Evolutionary conservation across 2,888 invertebrate genomes (phyloP).

Genomic region (Pristionchus mayeri): DNA sequence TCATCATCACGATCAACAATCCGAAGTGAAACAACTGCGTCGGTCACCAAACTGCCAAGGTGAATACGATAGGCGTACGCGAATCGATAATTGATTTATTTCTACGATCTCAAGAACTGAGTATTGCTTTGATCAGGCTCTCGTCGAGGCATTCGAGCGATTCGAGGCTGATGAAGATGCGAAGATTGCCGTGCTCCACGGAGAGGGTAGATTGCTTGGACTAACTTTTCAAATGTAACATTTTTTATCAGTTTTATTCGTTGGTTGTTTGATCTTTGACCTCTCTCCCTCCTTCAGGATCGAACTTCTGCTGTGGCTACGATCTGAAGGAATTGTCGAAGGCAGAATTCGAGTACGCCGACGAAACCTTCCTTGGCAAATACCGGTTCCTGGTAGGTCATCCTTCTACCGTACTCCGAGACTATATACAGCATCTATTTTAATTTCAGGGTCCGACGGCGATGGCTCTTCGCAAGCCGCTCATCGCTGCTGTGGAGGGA

Average conservation of each 20-base stretch:
- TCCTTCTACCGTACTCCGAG: not conserved
- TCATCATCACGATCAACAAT: conserved; percentile 87
- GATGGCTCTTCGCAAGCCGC: conserved; percentile 86
- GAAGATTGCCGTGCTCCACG: conserved; percentile 87
- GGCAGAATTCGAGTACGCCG: conserved; percentile 51
- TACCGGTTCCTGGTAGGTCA: conserved; percentile 59
- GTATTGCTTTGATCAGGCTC: conserved; percentile 76
- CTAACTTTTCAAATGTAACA: too few relatives aligned
- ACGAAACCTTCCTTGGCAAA: conserved; percentile 56
- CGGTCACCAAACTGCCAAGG: conserved; percentile 79
- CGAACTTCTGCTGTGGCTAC: conserved; percentile 92
- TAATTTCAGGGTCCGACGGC: conserved; percentile 80
- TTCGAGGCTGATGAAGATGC: conserved; percentile 87
- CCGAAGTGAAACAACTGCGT: conserved; percentile 89
- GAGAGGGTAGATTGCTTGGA: conserved; percentile 78
- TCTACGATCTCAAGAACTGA: too few relatives aligned
- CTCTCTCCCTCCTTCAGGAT: conserved; percentile 82
- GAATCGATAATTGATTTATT: not conserved
- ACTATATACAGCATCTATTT: too few relatives aligned
- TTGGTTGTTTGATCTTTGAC: not conserved
- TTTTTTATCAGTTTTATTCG: too few relatives aligned
- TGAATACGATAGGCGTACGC: not conserved
- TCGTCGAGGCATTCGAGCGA: conserved; percentile 83
- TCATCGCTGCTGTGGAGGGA: conserved; percentile 90
- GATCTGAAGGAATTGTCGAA: conserved; percentile 85